A percentile compares a stretch with the other conserved stretches of the same genome.
Conservation (phyloP, 2,113 vertebrate species). For the Empidonax traillii region DNA sequence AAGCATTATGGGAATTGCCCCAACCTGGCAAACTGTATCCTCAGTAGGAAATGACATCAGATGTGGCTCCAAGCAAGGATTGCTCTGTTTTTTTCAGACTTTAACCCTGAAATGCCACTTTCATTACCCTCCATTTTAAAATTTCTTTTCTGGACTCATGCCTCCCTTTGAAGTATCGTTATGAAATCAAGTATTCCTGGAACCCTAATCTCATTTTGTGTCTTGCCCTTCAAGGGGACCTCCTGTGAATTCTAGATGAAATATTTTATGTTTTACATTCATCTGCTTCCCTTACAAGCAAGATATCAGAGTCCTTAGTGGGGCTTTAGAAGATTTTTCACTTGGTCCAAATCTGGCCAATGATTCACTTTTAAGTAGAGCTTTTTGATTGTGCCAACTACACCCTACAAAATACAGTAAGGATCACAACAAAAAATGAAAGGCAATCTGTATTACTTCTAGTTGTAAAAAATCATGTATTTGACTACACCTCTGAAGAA, state of each 20-base stretch:
- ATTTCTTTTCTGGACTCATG: background rate
- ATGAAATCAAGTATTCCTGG: background rate
- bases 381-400: background rate
- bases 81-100: background rate
- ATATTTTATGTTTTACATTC: background rate
- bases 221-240: background rate
- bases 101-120: background rate
- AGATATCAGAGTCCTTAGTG: background rate
- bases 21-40: background rate
- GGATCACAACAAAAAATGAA: background rate
- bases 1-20: background rate
- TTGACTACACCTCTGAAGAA: background rate
- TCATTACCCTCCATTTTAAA: background rate
- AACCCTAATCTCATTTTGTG: background rate
- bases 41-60: background rate
- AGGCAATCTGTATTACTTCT: background rate
- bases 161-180: background rate
- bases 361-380: background rate
- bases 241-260: background rate
- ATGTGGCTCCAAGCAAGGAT: background rate
- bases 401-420: background rate
- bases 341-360: background rate
- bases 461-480: background rate
- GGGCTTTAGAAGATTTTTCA: background rate
- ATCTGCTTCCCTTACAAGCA: background rate